Percentiles rank a stretch among this genome's conserved stretches.
Evolutionary conservation across 2,113 vertebrate species (phyloP).

Genomic region (Lutjanus erythropterus): DNA sequence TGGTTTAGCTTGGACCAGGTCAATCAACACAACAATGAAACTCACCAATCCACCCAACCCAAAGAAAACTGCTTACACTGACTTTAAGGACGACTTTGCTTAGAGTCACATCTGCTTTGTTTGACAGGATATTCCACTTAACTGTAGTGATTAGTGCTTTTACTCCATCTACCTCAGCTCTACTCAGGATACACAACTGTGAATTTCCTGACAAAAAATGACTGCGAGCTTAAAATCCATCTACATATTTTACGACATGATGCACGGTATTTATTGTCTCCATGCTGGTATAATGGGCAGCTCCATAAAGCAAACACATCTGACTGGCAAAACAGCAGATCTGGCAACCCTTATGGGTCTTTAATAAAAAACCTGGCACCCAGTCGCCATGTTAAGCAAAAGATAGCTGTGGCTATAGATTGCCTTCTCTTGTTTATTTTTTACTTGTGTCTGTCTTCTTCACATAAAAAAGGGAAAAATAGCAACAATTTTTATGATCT

Average conservation of each 20-base stretch:
- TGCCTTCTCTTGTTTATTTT: not conserved
- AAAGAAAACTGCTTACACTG: no score
- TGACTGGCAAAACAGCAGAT: not conserved
- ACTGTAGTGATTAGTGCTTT: conserved; percentile 9
- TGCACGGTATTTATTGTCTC: not conserved
- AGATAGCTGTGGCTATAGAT: not conserved
- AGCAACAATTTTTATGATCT: not conserved
- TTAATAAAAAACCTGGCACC: not conserved
- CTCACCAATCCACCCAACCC: no score
- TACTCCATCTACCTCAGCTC: not conserved
- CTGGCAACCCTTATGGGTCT: not conserved
- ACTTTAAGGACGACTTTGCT: no score
- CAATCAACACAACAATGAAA: no score
- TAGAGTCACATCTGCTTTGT: not conserved
- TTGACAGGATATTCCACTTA: not conserved
- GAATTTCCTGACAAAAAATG: not conserved
- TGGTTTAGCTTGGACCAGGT: no score
- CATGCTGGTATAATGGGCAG: not conserved
- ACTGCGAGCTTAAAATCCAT: not conserved
- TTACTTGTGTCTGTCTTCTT: not conserved
- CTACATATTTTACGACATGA: not conserved
- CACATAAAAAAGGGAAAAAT: not conserved
- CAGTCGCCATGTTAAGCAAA: not conserved
- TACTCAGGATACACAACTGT: not conserved
- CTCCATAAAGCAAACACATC: not conserved